Evolutionary conservation across 2,113 vertebrate species (phyloP), one percentile per base, ranked within the genome.

Genomic region (Sinocyclocheilus maitianheensis): DNA sequence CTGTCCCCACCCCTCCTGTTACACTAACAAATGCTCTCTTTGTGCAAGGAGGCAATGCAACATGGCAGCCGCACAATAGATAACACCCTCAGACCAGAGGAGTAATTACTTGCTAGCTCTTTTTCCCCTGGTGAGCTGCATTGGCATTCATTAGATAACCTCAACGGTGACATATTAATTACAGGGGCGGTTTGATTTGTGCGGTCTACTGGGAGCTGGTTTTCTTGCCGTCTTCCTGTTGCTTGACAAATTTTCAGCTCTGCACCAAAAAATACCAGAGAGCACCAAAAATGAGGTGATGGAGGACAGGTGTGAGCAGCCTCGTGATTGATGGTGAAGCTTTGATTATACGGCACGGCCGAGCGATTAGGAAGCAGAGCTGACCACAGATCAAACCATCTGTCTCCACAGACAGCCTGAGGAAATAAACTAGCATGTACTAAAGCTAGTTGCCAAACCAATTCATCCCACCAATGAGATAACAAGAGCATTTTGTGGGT

Each of bases 31-130:
- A 87, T 78, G 46, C 34, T 71, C 77, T 65, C 84, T 87, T 91
- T 91, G 88, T 91, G 80, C 69, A 65, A 62, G 18, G 53, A 78
- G 71, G 85, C 85, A 81, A 88, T 65, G 87, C 71, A 81, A 87
- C 87, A 87, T 89, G 90, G 81, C 90, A 91, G 90, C 71, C 83
- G 77, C 58, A 91, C 90, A 89, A 88, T 89, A 89, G 81, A 89
- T 88, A 88, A 90, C 90, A 87, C 88, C 79, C 88, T 46, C 72
- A 22, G 79, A 89, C 79, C 78, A 85, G 62, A 76, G 87, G 88
- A 87, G 88, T 85, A 89, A 90, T 90, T 88, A 90, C 76, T 84
- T 67, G 67, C 88, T 30, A 16, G 58, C 81, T 84, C 76, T 74
- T 67, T 75, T 46, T 26, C 58, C 58, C 78, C 75, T 81, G 74